A percentile compares a stretch with the other conserved stretches of the same genome.
Evolutionary conservation across 2,888 invertebrate species (phyloP).

Genomic region (Yponomeuta malinellus): DNA sequence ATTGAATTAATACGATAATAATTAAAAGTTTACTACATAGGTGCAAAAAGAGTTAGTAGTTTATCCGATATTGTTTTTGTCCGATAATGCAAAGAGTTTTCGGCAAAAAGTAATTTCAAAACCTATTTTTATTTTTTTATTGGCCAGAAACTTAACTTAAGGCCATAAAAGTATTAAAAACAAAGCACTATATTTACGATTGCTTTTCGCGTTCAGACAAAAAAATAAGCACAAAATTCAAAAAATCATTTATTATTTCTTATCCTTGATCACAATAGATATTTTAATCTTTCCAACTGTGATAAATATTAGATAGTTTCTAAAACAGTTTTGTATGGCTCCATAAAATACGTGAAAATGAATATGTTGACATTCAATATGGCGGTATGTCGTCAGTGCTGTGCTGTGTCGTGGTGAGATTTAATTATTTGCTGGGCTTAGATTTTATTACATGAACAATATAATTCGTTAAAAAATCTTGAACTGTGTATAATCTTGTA

Average conservation of each 20-base stretch:
- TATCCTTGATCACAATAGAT: slow-evolving; percentile 12
- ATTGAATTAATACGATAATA: too few relatives aligned
- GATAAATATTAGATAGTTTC: slow-evolving; percentile 26
- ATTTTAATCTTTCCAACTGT: slow-evolving; percentile 30
- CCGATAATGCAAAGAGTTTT: too few relatives aligned
- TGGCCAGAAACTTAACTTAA: not conserved
- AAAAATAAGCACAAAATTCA: slow-evolving; percentile 67
- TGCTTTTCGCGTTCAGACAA: slow-evolving; percentile 56
- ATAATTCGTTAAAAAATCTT: slow-evolving; percentile 32
- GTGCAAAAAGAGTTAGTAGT: too few relatives aligned
- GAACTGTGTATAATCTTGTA: slow-evolving; percentile 26
- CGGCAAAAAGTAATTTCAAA: not conserved
- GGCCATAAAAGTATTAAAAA: slow-evolving; percentile 7
- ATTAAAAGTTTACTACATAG: too few relatives aligned
- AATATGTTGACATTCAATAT: slow-evolving; percentile 89
- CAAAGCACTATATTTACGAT: slow-evolving; percentile 30
- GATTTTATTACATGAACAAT: slow-evolving; percentile 41
- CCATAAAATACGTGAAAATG: slow-evolving; percentile 54
- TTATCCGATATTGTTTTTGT: too few relatives aligned
- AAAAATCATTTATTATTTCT: slow-evolving; percentile 37
- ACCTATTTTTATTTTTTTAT: not conserved
- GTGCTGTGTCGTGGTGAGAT: slow-evolving; percentile 97
- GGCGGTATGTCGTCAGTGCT: slow-evolving; percentile 97
- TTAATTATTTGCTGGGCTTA: slow-evolving; percentile 57
- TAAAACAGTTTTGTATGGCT: slow-evolving; percentile 38